Percentiles rank a stretch among this genome's conserved stretches.
Evolutionary conservation across 2,113 vertebrate genomes (phyloP).

Genomic region (Melanerpes formicivorus): DNA sequence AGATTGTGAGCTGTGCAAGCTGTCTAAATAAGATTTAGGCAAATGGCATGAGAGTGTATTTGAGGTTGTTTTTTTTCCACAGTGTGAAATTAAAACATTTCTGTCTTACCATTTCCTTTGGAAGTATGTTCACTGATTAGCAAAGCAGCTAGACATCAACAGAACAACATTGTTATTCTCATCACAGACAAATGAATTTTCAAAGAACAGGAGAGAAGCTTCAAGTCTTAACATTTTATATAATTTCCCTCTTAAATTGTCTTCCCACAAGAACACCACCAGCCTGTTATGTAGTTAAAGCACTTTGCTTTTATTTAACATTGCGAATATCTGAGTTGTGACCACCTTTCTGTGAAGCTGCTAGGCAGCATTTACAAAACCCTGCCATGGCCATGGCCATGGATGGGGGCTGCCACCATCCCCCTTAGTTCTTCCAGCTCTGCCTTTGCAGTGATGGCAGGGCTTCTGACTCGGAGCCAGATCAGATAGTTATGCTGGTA

Average conservation of each 20-base stretch:
- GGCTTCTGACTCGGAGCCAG: background rate
- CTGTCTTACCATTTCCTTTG: slow-evolving; percentile 14
- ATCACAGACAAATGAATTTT: background rate
- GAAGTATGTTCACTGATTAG: background rate
- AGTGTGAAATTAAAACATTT: background rate
- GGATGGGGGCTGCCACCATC: background rate
- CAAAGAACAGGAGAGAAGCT: background rate
- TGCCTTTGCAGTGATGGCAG: background rate
- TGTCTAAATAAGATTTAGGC: slow-evolving; percentile 54
- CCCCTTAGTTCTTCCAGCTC: background rate
- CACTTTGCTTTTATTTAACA: background rate
- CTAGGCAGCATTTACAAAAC: background rate
- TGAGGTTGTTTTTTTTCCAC: background rate
- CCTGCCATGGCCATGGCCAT: fast-evolving
- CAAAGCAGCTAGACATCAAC: background rate
- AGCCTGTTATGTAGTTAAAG: background rate
- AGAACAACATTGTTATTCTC: background rate
- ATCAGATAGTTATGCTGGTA: background rate
- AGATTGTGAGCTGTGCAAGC: background rate
- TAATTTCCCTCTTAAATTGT: background rate
- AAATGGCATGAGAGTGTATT: background rate
- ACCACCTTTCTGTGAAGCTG: background rate
- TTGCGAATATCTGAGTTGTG: background rate
- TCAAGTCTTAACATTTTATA: background rate
- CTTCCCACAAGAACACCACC: background rate